Evolutionary conservation across 2,888 invertebrate species (phyloP), one percentile per base, ranked within the genome.

Genomic region (Geophilus truncorum): DNA sequence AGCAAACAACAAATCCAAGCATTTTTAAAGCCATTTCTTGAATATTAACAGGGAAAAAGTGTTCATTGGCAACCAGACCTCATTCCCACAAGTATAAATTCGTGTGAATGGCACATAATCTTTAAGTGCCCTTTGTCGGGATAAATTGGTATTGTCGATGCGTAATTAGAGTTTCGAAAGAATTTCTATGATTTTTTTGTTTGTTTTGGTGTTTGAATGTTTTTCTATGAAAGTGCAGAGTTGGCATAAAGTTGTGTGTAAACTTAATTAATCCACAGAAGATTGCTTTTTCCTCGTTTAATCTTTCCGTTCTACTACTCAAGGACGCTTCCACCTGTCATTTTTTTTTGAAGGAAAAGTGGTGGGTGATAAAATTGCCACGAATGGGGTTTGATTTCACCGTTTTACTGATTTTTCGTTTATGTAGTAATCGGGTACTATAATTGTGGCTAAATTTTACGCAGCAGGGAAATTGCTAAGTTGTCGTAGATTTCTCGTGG

Each of bases 221-320:
- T n/a, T n/a, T n/a, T n/a, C n/a, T n/a, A n/a, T n/a, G n/a, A n/a
- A n/a, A n/a, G n/a, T n/a, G n/a, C n/a, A n/a, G n/a, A n/a, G n/a
- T n/a, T n/a, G n/a, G n/a, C n/a, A n/a, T n/a, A n/a, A n/a, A n/a
- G n/a, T n/a, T n/a, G n/a, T n/a, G n/a, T n/a, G n/a, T 40, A 21
- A 21, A 62, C 21, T 62, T 62, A 62, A 62, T 62, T 62, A 62
- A 62, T 62, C 21, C 21, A n/a, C n/a, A n/a, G n/a, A n/a, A n/a
- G n/a, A n/a, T n/a, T n/a, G n/a, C 23, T 21, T 62, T 62, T 62
- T 62, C 57, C 57, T 62, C 57, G 18, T 40, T 40, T 62, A 62
- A 62, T 62, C 57, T 62, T 62, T 62, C 57, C 57, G 57, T 62
- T 62, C 57, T 62, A 62, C 57, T 62, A 62, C 57, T 62, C 57